Evolutionary conservation across 2,797 vertebrate genomes (phyloP), one percentile per base, ranked within the genome.

Genomic region (Sebastiscus albofasciatus): DNA sequence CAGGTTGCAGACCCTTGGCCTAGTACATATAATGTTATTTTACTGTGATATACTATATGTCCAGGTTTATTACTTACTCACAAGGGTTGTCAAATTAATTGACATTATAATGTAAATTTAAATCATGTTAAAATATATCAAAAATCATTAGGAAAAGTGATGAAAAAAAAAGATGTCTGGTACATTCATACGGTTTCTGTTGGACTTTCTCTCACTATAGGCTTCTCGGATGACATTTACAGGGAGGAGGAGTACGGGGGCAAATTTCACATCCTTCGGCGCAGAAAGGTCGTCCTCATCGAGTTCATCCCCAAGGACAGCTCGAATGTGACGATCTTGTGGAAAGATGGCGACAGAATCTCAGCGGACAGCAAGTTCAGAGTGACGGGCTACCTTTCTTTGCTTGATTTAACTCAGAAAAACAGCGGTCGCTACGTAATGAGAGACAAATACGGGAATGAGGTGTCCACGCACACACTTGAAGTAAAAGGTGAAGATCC

Each of bases 381-480:
- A 5, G 11, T 61, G n/a, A 1, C 0, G 2, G 4, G 2, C 16
- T 3, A 1, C n/a, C 83, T 5, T 33, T 0, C 11, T 2, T 64
- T 89, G 1, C 1, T 2, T 8, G 4, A 62, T 3, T 2, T 89
- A n/a, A 79, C 82, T 27, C 76, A 67, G 59, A 10, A 2, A 64
- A 79, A 91, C 80, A 85, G 49, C 33, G 90, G 88, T 4, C 0
- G 0, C 27, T 88, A 87, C 55, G 2, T 16, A 14, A 3, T 46
- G 1, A 85, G 22, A 68, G 39, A 67, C 29, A 39, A 9, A 16
- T 0, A 66, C 26, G 0, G 1, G 1, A 20, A 1, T 2, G 0
- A 8, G 8, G 1, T 83, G 1, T 16, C 1, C 4, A 2, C 0
- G 1, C 18, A 5, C 1, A 26, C 2, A 42, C 1, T 88, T 7